These are phyloP conservation scores for Etheostoma spectabile DNA, from an alignment of 2,113 vertebrate species.

Conservation along the genomic window DNA sequence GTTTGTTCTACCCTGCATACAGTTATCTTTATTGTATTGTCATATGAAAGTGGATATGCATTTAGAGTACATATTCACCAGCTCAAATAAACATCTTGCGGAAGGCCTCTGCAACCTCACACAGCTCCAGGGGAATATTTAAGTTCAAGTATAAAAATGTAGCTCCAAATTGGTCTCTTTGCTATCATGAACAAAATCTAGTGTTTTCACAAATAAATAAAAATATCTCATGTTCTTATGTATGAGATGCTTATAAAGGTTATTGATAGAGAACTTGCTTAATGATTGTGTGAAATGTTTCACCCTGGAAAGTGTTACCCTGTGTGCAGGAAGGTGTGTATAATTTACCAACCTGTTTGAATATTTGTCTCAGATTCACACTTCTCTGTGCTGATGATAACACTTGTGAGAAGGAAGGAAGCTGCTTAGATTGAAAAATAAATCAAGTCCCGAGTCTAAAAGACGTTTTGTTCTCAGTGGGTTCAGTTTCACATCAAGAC, in stretches of 20 bases:
- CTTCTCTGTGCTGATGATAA: slow-evolving; percentile 16
- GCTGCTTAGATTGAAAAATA: slow-evolving; percentile 10
- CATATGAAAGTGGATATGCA: neutral
- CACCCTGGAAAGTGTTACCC: neutral
- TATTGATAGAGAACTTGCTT: neutral
- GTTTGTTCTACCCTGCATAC: neutral
- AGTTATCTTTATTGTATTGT: neutral
- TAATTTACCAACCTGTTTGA: neutral
- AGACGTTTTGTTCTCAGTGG: slow-evolving; percentile 21
- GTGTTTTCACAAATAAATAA: neutral
- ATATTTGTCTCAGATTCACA: slow-evolving; percentile 11
- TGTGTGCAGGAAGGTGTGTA: neutral
- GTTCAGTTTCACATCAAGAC: slow-evolving; percentile 11
- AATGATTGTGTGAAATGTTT: slow-evolving; percentile 10
- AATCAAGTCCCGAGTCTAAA: slow-evolving; percentile 16
- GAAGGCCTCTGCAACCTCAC: neutral
- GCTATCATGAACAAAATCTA: neutral
- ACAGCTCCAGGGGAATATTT: neutral
- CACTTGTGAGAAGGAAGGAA: slow-evolving; percentile 28
- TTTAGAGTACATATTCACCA: slow-evolving; percentile 32
- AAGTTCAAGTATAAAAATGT: neutral
- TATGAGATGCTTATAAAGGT: neutral
- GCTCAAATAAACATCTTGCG: slow-evolving; percentile 2
- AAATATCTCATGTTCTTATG: neutral
- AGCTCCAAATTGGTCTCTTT: neutral